Base-by-base conservation (phyloP, 2,888 invertebrate genomes). In the Tachystola acroxantha region DNA sequence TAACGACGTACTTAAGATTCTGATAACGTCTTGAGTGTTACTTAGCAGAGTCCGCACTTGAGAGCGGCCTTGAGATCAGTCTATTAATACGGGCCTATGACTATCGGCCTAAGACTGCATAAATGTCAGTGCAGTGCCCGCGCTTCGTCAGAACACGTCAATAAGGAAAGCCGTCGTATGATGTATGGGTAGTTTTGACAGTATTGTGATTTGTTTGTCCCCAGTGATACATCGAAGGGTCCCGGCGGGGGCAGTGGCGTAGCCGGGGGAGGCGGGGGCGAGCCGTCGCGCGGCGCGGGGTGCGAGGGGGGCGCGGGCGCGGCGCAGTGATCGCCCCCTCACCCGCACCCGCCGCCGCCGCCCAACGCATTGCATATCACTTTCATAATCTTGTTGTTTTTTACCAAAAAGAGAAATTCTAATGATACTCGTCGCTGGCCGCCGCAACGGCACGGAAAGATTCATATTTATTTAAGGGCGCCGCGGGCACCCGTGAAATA, bases 301-400 rank as follows among this genome's bases (percentile, higher is more conserved):
- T 54, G 39, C 28, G 42, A 39, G 39, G 39, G 20, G 34, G 43
- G 20, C 26, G 42, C 11, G 33, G 29, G 39, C 28, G 37, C 20
- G 30, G 39, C 65, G 48, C 75, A 73, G 67, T 77, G 76, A 74
- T 70, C 62, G 45, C 49, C 48, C 57, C 35, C 49, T 40, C 41
- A 41, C 36, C 45, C 49, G 49, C 57, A 36, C 49, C 41, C 41
- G 40, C 36, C 43, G 46, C 45, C 50, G 43, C 39, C 45, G 24
- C 48, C 45, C n/a, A n/a, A n/a, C 24, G 46, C 44, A 58, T 68
- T 68, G 72, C 75, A 79, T 74, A 74, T 75, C 77, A 74, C 69
- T 70, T 68, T 70, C 75, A 73, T 73, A 69, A 75, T 73, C 74
- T 74, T 79, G 77, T 78, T 76, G 69, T 73, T 73, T 70, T 78